Evolutionary conservation across 2,113 vertebrate species (phyloP).

Genomic region (Oreochromis spilurus): DNA sequence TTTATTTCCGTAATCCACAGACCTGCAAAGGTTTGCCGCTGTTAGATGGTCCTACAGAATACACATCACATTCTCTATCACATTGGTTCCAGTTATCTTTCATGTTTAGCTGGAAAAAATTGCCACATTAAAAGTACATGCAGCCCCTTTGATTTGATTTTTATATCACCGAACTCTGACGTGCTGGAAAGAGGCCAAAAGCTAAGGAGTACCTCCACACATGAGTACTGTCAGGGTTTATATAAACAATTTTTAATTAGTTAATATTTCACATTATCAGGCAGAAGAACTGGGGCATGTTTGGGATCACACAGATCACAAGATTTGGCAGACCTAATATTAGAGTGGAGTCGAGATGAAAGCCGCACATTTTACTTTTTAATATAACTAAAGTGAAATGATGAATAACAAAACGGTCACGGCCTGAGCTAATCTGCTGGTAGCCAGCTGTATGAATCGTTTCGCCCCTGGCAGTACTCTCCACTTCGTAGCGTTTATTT

Average conservation of each 20-base stretch:
- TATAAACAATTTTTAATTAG: constrained; percentile 5
- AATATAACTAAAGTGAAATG: constrained; percentile 5
- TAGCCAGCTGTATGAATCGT: constrained; percentile 12
- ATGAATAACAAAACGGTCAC: background rate
- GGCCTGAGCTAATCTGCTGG: constrained; percentile 22
- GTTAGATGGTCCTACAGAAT: background rate
- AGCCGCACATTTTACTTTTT: constrained; percentile 10
- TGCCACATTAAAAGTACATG: background rate
- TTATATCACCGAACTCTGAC: background rate
- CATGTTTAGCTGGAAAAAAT: background rate
- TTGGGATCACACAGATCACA: background rate
- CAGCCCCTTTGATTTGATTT: background rate
- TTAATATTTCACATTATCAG: background rate
- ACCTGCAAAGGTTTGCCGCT: background rate
- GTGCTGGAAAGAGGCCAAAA: background rate
- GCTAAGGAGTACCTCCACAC: background rate
- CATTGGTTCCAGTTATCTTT: background rate
- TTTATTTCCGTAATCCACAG: constrained; percentile 14
- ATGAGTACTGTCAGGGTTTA: background rate
- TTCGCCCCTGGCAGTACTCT: background rate
- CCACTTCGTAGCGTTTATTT: background rate
- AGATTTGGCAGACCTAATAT: background rate
- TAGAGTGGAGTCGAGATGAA: constrained; percentile 8
- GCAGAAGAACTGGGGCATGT: background rate
- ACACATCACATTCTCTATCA: background rate